Evolutionary conservation across 1,140 invertebrate genomes (phyloP), one percentile per base, ranked within the genome.

Genomic region (Atta colombica): DNA sequence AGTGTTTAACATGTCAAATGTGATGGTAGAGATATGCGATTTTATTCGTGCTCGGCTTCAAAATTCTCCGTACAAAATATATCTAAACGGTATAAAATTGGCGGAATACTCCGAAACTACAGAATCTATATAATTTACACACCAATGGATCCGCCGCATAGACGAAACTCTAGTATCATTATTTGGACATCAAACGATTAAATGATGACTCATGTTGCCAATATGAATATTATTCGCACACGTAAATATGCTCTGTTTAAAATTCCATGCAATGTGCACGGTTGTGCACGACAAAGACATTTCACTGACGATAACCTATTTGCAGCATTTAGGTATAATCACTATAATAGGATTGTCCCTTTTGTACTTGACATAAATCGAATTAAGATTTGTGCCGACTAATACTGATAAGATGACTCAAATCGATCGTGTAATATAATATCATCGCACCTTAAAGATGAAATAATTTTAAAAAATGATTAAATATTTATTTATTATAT

Each of bases 341-440:
- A 16, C 72, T 45, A 45, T 66, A 61, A 68, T 60, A 14, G 74
- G 61, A 85, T 66, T 51, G 58, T 66, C 45, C 39, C 58, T 28
- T 58, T 66, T 39, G 39, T 51, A 55, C 31, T 74, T 85, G 82
- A 53, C 31, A 77, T 66, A 78, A 85, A 85, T 68, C 51, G 60
- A 78, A 39, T 78, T 78, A 66, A 85, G 74, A 74, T 66, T 86
- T 71, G 51, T 35, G 16, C 51, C 49, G 7, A 16, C 51, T 53
- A 18, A 74, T 18, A 61, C n/a, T 39, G 18, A 4, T 18, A 18
- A 74, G 21, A 25, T 14, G 18, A 31, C 25, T 49, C 35, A 60
- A 49, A 82, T 28, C 8, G 39, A 21, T 25, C 18, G 39, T 61
- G 16, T 69, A 82, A 82, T 60, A 55, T 66, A 45, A 49, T 51